Evolutionary conservation across 1,140 invertebrate species (phyloP), one percentile per base, ranked within the genome.

Genomic region (Ceratina japonica): DNA sequence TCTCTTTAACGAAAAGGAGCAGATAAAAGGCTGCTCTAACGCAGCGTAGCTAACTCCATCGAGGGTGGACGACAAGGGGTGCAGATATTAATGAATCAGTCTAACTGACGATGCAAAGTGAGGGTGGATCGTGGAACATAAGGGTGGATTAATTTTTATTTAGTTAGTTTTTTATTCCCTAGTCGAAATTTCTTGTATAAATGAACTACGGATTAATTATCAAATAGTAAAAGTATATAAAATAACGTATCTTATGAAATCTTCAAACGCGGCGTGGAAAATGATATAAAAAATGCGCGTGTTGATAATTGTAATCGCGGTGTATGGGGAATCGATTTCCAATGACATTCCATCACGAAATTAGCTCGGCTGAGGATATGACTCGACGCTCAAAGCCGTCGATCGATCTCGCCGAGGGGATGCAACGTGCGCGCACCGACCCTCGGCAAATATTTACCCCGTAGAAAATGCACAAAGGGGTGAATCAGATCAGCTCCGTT

Each of bases 81-180:
- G 82, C 83, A 85, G 77, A 87, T 77, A 72, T 76, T 85, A 87
- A 91, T 91, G 90, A 90, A 91, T 91, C 89, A 91, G 76, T 80
- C 77, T 76, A 74, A 62, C 87, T 87, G 87, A 89, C 89, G 90
- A 77, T 87, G 75, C 84, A 87, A 89, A 90, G 87, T 89, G 84
- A 86, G 86, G 83, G 78, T 69, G 64, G 66, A 84, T 74, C 81
- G 69, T 83, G 83, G 87, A n/a, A n/a, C n/a, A n/a, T n/a, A n/a
- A n/a, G n/a, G n/a, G n/a, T n/a, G n/a, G n/a, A n/a, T n/a, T n/a
- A n/a, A n/a, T n/a, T n/a, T n/a, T 44, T 44, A 44, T 10, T 44
- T 44, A 44, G 0, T 44, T 44, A 44, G 5, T 44, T 44, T 44
- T 44, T 8, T 44, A 44, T 44, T 44, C 27, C 27, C 27, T 1